A percentile compares a stretch with the other conserved stretches of the same genome.
These are phyloP conservation scores for Chanos chanos DNA, from an alignment of 2,797 vertebrate species.

Conservation along the genomic window DNA sequence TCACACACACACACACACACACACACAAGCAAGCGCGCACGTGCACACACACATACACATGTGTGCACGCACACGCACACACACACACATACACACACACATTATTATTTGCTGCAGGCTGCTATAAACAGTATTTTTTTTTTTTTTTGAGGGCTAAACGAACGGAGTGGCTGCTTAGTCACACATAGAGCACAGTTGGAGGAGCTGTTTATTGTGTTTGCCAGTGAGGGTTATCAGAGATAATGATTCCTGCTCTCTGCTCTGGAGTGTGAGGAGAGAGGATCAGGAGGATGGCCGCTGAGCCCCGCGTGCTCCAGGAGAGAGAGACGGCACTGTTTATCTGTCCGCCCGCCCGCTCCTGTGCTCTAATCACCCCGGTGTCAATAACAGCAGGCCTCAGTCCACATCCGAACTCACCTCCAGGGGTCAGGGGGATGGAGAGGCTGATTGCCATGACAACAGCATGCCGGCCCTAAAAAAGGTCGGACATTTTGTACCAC, in stretches of 20 bases:
- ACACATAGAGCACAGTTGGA: conserved; percentile 21
- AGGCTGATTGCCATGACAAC: conserved; percentile 67
- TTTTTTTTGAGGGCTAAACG: neutral
- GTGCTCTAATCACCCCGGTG: conserved; percentile 44
- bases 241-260: conserved; percentile 22
- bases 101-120: too few relatives aligned
- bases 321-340: conserved; percentile 35
- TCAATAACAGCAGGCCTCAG: conserved; percentile 45
- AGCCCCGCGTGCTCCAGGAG: conserved; percentile 14
- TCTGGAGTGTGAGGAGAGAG: conserved; percentile 24
- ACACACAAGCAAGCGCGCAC: too few relatives aligned
- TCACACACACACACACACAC: too few relatives aligned
- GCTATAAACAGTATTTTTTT: too few relatives aligned
- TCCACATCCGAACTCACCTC: conserved; percentile 43
- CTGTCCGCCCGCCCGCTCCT: conserved; percentile 25
- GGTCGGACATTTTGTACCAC: conserved; percentile 52
- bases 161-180: conserved; percentile 23
- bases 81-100: too few relatives aligned
- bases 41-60: too few relatives aligned
- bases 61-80: too few relatives aligned
- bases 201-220: conserved; percentile 38
- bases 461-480: conserved; percentile 54
- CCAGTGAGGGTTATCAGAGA: conserved; percentile 36
- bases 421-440: conserved; percentile 55
- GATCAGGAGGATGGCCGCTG: conserved; percentile 6